Conservation (phyloP, 2,113 vertebrate genomes). For the Hipposideros armiger region DNA sequence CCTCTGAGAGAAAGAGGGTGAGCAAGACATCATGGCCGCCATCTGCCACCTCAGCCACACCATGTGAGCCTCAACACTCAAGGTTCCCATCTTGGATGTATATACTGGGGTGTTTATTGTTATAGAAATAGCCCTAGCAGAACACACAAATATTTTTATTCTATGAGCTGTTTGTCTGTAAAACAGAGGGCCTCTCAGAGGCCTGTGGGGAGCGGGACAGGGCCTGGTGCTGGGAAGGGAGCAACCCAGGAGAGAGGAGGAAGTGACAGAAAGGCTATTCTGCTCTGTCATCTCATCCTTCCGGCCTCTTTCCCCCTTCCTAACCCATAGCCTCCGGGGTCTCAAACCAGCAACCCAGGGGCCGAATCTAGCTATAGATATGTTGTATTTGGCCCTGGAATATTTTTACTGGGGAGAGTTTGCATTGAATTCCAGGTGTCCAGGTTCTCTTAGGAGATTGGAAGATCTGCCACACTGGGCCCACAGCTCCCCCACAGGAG, state of each 20-base stretch:
- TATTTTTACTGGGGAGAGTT: neutral
- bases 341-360: neutral
- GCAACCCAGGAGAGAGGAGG: neutral
- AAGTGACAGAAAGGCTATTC: neutral
- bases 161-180: neutral
- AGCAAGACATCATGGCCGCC: fast-evolving
- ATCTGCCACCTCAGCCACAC: neutral
- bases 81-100: neutral
- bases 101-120: neutral
- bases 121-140: neutral
- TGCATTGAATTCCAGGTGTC: neutral
- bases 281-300: too few species aligned
- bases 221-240: neutral
- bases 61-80: neutral
- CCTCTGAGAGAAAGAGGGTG: neutral
- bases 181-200: neutral
- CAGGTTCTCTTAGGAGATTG: neutral
- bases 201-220: neutral
- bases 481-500: neutral
- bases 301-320: neutral
- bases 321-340: neutral
- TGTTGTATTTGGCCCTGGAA: neutral
- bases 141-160: neutral
- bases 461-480: neutral
- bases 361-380: neutral